Base-by-base conservation (phyloP, 2,113 vertebrate species). In the Rhinogobius similis region DNA sequence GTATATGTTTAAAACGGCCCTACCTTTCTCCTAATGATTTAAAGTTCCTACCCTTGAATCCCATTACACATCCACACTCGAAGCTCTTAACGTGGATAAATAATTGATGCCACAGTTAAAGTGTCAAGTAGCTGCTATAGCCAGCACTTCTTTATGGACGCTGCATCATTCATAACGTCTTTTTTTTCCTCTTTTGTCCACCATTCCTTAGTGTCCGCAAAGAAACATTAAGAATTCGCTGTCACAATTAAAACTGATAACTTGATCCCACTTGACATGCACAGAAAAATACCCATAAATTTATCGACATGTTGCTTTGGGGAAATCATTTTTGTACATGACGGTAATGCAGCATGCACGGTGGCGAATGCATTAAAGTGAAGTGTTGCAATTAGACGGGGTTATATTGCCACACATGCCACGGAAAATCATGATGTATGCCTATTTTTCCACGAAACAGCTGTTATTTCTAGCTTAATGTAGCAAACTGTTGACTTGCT, bases 71-170 rank as follows among this genome's bases (percentile, higher is more conserved):
- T 53, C 46, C 26, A 59, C 50, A 4, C 70, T 73, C 72, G 80
- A 77, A 73, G 52, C 50, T 84, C 81, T 76, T 82, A 66, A 67
- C 72, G 73, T 71, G 63, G 56, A 76, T 86, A 86, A 89, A 88
- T 87, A 85, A 87, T 90, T 84, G 67, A 88, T 89, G 85, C 73
- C 73, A 84, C 65, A 76, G 83, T 86, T 83, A 85, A 86, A 84
- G 70, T 82, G 88, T 89, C 82, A 86, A 72, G 32, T 62, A 53
- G 75, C 53, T 77, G 56, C 43, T 38, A 2, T 36, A 77, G 67
- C 68, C 67, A 55, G 65, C 50, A 77, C 77, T 82, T 82, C 78
- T 88, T 88, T 82, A 83, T 78, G 62, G n/a, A 69, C 65, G 74
- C 76, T 67, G 68, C 68, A 73, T 86, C 79, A 67, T 87, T 86